Base-by-base conservation (phyloP, 2,888 invertebrate genomes). In the Drosophila imparisetae region DNA sequence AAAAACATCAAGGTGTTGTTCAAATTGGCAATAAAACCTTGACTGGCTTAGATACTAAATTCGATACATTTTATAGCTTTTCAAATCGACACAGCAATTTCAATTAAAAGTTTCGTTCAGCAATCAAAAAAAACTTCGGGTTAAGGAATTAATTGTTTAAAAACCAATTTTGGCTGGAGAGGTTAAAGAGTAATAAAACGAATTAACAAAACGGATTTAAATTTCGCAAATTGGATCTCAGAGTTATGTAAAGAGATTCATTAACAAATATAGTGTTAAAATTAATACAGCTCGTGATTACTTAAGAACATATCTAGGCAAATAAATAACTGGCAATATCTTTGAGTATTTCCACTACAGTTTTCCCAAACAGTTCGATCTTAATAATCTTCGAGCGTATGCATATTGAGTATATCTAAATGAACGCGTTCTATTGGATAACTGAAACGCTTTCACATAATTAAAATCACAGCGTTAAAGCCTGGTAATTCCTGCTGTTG, bases 381-480 rank as follows among this genome's bases (percentile, higher is more conserved):
- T 4, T 8, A 45, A 45, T 15, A 15, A 15, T 15, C 21, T 8
- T 27, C 5, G 1, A 13, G 11, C 24, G 4, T 10, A 36, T 6
- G 1, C 18, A 36, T 8, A 50, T 8, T 13, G n/a, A 29, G 5
- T 27, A 5, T 18, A 27, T 1, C 5, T 1, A 40, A 66, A 24
- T 55, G 13, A 8, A 42, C 21, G 54, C 40, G 6, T 34, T 57
- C 21, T 18, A 27, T 50, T 50, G 27, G 27, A 52, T 27, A 69
- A 38, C 38, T 60, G 38, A 53, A 49, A 2, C 18, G 29, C 8
- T 60, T 50, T 8, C 18, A 5, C 30, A 10, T 29, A 61, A 34
- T 72, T 58, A 40, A 76, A 77, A 66, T 76, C 66, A 58, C 29
- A 42, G 62, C 32, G 27, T 64, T 81, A 61, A 38, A 64, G 62